Percentiles rank a stretch among this genome's conserved stretches.
phyloP scores from a whole-genome alignment of 2,797 vertebrate genomes.

The Dallia pectoralis region DNA sequence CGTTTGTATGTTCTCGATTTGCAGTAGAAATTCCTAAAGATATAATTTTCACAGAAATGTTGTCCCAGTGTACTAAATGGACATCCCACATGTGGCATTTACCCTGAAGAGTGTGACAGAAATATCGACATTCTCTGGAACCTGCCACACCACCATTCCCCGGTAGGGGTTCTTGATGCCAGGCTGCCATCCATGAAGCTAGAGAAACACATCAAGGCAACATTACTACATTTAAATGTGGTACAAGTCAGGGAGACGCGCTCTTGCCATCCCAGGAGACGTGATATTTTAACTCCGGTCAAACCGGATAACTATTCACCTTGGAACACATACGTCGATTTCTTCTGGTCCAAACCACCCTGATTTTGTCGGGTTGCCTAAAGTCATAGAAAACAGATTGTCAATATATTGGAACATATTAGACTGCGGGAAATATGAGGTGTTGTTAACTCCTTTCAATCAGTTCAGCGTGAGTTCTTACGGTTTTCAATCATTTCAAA shows the following conservation, averaged over 20 bases:
- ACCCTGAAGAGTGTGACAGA: constrained; percentile 91
- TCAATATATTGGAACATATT: not conserved
- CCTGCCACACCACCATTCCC: constrained; percentile 88
- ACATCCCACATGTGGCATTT: constrained; percentile 3
- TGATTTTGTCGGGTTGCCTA: constrained; percentile 92
- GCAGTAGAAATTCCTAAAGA: not conserved
- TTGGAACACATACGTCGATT: constrained; percentile 90
- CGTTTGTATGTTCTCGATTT: not conserved
- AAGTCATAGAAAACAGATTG: constrained; percentile 14
- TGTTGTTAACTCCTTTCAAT: not conserved
- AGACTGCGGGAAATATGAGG: not conserved
- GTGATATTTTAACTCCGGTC: not conserved
- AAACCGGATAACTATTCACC: constrained; percentile 59
- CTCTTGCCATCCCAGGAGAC: not conserved
- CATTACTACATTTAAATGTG: not conserved
- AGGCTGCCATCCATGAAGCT: constrained; percentile 92
- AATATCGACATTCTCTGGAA: constrained; percentile 91
- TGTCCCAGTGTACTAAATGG: not conserved
- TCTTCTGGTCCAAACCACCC: constrained; percentile 89
- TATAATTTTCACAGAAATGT: not conserved
- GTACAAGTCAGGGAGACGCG: no score
- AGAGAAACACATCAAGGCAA: constrained; percentile 27
- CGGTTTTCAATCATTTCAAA: no score
- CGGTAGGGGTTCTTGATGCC: constrained; percentile 91
- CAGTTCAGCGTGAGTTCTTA: no score